Evolutionary conservation across 2,113 vertebrate species (phyloP).

Genomic region (Chionomys nivalis): DNA sequence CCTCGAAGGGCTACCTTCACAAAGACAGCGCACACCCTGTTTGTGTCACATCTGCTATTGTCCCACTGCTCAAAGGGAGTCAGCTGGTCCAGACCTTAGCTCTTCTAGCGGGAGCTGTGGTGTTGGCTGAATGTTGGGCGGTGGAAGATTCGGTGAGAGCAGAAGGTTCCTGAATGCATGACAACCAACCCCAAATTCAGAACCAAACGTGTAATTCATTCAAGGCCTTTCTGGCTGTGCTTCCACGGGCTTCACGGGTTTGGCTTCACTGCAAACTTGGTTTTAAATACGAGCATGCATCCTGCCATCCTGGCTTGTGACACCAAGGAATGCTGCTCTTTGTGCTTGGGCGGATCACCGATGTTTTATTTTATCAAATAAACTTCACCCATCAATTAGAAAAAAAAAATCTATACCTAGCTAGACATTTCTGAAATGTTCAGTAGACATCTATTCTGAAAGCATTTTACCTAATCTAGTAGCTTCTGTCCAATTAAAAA

Average conservation of each 20-base stretch:
- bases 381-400: constrained; percentile 89
- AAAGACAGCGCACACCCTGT: neutral
- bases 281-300: neutral
- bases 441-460: neutral
- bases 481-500: constrained; percentile 19
- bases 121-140: neutral
- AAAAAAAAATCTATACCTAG: neutral
- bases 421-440: constrained; percentile 21
- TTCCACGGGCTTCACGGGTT: neutral
- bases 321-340: constrained; percentile 76
- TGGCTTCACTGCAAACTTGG: neutral
- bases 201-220: neutral
- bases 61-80: neutral
- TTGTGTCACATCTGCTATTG: neutral
- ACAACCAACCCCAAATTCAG: too few relatives aligned
- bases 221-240: neutral
- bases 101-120: neutral
- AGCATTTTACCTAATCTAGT: neutral
- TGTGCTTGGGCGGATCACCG: constrained; percentile 89
- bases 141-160: neutral
- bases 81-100: neutral
- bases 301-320: neutral
- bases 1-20: too few relatives aligned
- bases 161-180: neutral
- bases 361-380: constrained; percentile 91